These are phyloP conservation scores for Capreolus pygargus DNA, from an alignment of 2,113 vertebrate species.

Conservation along the genomic window DNA sequence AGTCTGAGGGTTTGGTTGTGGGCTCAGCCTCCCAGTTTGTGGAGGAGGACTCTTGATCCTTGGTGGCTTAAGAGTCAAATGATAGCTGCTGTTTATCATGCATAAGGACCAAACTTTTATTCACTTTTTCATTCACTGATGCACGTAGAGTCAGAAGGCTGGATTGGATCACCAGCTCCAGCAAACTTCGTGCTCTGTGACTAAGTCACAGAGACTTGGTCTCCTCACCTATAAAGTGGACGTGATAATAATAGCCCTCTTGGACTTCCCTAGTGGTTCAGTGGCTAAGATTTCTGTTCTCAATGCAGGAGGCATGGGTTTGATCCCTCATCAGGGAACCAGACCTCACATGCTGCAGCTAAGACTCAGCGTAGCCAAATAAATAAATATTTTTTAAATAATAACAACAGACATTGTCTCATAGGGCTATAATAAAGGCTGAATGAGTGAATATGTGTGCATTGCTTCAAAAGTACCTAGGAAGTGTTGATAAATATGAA, in stretches of 20 bases:
- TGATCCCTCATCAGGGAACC: neutral
- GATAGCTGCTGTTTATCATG: rapidly evolving
- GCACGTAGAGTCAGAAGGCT: neutral
- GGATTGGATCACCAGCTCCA: neutral
- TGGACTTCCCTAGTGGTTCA: neutral
- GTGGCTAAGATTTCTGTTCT: neutral
- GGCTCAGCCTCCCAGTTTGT: too few relatives aligned
- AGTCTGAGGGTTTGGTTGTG: neutral
- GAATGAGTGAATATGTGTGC: rapidly evolving
- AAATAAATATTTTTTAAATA: neutral
- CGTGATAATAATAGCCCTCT: neutral
- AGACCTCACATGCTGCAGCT: neutral
- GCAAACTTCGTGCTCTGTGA: neutral
- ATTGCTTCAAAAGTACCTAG: neutral
- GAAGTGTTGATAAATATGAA: rapidly evolving
- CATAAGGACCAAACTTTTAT: neutral
- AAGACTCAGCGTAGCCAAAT: neutral
- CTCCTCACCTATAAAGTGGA: neutral
- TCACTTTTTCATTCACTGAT: neutral
- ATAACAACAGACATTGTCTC: neutral
- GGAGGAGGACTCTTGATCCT: neutral
- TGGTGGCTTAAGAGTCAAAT: neutral
- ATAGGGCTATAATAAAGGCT: rapidly evolving
- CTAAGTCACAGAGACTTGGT: neutral
- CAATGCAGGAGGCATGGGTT: neutral